Evolutionary conservation across 2,888 invertebrate genomes (phyloP).

Genomic region (Epistrophe eligans): DNA sequence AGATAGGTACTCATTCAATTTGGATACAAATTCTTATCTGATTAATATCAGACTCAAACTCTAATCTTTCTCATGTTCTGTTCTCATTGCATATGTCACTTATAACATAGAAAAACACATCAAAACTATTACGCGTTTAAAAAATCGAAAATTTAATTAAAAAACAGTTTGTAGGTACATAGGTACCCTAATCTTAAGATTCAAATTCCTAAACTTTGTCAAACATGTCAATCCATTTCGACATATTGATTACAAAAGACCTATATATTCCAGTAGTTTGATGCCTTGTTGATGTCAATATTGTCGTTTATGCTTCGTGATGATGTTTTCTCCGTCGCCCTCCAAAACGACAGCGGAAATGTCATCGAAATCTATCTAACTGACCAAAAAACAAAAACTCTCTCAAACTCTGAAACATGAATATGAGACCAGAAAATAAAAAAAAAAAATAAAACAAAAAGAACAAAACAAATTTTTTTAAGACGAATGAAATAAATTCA

Average conservation of each 20-base stretch:
- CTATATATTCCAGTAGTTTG: conserved; percentile 5
- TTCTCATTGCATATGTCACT: too few relatives aligned
- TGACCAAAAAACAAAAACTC: conserved; percentile 59
- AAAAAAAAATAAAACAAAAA: conserved; percentile 10
- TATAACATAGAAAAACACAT: background rate
- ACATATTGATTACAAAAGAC: conserved; percentile 67
- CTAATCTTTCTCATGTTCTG: background rate
- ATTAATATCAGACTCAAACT: conserved; percentile 34
- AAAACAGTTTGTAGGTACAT: conserved; percentile 29
- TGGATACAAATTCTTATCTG: conserved; percentile 5
- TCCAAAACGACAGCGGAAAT: conserved; percentile 59
- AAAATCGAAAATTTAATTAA: conserved; percentile 38
- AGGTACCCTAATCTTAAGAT: too few relatives aligned
- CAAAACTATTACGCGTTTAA: conserved; percentile 41
- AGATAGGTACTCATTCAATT: too few relatives aligned
- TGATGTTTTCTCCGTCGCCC: background rate
- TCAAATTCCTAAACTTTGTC: conserved; percentile 44
- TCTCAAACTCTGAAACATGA: conserved; percentile 28
- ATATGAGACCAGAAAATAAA: conserved; percentile 16
- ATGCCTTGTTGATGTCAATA: conserved; percentile 33
- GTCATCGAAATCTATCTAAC: conserved; percentile 51
- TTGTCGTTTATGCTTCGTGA: conserved; percentile 49
- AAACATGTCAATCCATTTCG: conserved; percentile 67
- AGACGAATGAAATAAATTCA: conserved; percentile 39
- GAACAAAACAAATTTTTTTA: conserved; percentile 59